phyloP scores from a whole-genome alignment of 2,113 vertebrate species.

The Nyctereutes procyonoides region DNA sequence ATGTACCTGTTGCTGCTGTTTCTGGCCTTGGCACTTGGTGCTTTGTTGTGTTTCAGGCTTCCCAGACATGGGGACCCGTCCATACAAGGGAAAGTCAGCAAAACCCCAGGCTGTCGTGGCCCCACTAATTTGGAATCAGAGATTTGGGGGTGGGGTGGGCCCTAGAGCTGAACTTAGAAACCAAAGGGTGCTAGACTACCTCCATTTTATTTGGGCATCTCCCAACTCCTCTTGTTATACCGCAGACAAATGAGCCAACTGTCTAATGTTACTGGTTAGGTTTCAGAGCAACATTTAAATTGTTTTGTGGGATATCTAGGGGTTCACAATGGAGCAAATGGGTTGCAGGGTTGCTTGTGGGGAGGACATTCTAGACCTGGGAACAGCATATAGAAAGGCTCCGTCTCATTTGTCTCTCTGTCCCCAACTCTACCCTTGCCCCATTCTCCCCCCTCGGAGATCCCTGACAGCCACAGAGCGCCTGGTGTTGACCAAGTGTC shows the following conservation, averaged over 20 bases:
- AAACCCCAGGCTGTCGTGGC: background rate
- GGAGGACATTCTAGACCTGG: background rate
- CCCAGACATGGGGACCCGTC: background rate
- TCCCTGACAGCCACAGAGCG: background rate
- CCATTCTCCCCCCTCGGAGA: background rate
- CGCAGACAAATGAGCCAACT: background rate
- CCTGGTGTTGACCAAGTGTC: background rate
- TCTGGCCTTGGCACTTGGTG: background rate
- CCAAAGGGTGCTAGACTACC: background rate
- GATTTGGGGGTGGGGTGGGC: background rate
- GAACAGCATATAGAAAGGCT: background rate
- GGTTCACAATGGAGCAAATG: background rate
- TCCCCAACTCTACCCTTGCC: background rate
- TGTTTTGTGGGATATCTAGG: background rate
- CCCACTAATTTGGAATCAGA: slow-evolving; percentile 12
- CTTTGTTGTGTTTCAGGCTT: background rate
- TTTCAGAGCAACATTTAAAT: background rate
- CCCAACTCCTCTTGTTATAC: background rate
- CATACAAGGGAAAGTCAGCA: background rate
- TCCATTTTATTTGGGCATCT: background rate
- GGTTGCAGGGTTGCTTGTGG: background rate
- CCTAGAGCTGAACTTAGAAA: background rate
- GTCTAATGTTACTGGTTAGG: background rate
- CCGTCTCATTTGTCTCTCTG: background rate
- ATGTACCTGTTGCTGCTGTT: background rate